phyloP scores from a whole-genome alignment of 2,888 invertebrate species.

The Drosophila anomelani region DNA sequence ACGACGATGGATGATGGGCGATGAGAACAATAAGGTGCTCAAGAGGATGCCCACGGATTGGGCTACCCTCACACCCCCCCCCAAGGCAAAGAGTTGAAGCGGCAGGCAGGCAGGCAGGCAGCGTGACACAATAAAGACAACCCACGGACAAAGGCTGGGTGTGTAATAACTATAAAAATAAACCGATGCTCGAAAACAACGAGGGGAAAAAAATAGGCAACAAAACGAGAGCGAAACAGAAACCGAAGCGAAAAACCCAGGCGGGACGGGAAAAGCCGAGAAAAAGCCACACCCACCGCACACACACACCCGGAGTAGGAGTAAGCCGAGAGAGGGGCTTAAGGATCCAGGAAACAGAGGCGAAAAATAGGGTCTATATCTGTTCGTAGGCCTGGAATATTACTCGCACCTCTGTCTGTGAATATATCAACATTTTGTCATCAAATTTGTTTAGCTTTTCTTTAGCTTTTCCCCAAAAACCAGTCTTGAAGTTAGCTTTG shows the following conservation, averaged over 20 bases:
- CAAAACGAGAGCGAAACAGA: not conserved
- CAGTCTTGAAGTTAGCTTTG: not conserved
- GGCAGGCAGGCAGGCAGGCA: conserved; percentile 8
- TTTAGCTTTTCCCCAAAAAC: not conserved
- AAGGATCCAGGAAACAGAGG: conserved; percentile 4
- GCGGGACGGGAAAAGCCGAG: conserved; percentile 16
- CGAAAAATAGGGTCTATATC: not conserved
- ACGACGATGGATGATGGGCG: conserved; percentile 39
- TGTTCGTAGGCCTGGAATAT: conserved; percentile 3
- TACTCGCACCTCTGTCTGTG: conserved; percentile 2
- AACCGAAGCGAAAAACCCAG: not conserved
- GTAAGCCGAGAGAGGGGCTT: conserved; percentile 20
- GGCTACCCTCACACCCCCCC: not conserved
- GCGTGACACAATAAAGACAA: conserved; percentile 75
- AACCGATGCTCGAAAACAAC: conserved; percentile 38
- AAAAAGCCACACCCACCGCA: not conserved
- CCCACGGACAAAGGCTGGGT: conserved; percentile 53
- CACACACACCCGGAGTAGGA: not conserved
- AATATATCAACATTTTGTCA: conserved; percentile 63
- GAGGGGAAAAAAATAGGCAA: not conserved
- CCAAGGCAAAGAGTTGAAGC: conserved; percentile 64
- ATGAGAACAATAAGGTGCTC: conserved; percentile 73
- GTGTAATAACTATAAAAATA: conserved; percentile 77
- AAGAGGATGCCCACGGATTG: conserved; percentile 39
- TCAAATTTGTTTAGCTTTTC: conserved; percentile 34